Evolutionary conservation across 2,797 vertebrate species (phyloP).

Genomic region (Vipera ursinii): DNA sequence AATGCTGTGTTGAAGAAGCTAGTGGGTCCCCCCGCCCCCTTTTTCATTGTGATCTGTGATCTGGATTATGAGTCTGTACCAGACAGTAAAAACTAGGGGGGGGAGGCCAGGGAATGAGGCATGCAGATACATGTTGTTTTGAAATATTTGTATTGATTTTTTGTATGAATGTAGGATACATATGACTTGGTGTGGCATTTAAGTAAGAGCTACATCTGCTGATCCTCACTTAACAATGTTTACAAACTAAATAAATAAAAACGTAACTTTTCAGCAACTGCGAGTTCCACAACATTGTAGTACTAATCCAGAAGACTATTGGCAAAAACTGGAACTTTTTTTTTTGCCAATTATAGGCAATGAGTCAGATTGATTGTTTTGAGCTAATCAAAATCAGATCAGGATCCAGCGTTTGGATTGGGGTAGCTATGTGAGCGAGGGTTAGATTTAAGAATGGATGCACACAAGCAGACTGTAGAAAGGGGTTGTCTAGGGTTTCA

Average conservation of each 20-base stretch:
- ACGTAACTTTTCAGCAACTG: slow-evolving; percentile 27
- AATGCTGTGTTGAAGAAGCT: slow-evolving; percentile 29
- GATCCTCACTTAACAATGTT: slow-evolving; percentile 34
- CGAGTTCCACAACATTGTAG: slow-evolving; percentile 19
- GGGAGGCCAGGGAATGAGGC: not conserved
- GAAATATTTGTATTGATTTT: slow-evolving; percentile 33
- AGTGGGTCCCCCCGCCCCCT: not conserved
- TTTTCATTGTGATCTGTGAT: slow-evolving; percentile 37
- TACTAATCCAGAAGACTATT: slow-evolving; percentile 32
- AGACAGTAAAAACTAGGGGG: slow-evolving; percentile 4
- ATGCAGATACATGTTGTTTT: slow-evolving; percentile 13
- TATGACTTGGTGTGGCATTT: not conserved
- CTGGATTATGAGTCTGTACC: slow-evolving; percentile 8
- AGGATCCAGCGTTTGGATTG: not conserved
- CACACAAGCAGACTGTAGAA: not conserved
- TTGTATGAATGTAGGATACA: slow-evolving; percentile 2
- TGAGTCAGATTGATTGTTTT: not conserved
- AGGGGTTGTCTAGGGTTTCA: not conserved
- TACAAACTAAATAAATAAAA: slow-evolving; percentile 22
- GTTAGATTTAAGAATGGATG: not conserved
- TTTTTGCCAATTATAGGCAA: not conserved
- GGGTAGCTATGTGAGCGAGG: not conserved
- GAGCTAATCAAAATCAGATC: not conserved
- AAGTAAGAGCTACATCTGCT: not conserved
- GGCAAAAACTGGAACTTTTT: not conserved